These are phyloP conservation scores for Borostomias antarcticus DNA, from an alignment of 2,797 vertebrate species.

Conservation along the genomic window DNA sequence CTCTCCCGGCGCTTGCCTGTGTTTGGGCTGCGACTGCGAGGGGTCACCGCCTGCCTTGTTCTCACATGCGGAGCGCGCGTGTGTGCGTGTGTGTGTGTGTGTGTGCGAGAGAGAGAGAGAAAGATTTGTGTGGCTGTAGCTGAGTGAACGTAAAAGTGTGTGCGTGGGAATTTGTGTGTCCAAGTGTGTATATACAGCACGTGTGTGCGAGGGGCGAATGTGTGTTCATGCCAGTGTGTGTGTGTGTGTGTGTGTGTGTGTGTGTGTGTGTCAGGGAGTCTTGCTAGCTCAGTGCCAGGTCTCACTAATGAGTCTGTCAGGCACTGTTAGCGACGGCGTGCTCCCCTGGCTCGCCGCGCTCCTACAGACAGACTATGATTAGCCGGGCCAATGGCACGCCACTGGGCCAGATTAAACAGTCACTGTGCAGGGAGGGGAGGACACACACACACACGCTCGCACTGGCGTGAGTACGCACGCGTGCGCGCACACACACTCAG, in stretches of 20 bases:
- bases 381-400: slow-evolving; percentile 79
- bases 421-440: slow-evolving; percentile 65
- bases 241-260: slow-evolving; percentile 30
- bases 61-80: slow-evolving; percentile 62
- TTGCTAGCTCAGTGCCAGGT: slow-evolving; percentile 75
- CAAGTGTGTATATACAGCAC: background rate
- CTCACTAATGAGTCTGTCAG: slow-evolving; percentile 82
- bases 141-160: slow-evolving; percentile 9
- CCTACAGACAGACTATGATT: slow-evolving; percentile 79
- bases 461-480: too few relatives aligned
- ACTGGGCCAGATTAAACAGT: slow-evolving; percentile 80
- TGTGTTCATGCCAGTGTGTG: slow-evolving; percentile 27
- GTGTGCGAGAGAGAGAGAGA: too few relatives aligned
- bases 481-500: slow-evolving; percentile 13
- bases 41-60: slow-evolving; percentile 74
- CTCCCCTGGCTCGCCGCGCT: slow-evolving; percentile 71
- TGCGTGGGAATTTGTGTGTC: background rate
- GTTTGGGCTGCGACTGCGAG: slow-evolving; percentile 73
- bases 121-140: too few relatives aligned
- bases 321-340: slow-evolving; percentile 74
- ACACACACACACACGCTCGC: slow-evolving; percentile 58
- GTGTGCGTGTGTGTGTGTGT: slow-evolving; percentile 38
- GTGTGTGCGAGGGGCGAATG: background rate
- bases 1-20: slow-evolving; percentile 69
- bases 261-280: slow-evolving; percentile 50